Base-by-base conservation (phyloP, 1,140 invertebrate species). In the Penaeus japonicus region DNA sequence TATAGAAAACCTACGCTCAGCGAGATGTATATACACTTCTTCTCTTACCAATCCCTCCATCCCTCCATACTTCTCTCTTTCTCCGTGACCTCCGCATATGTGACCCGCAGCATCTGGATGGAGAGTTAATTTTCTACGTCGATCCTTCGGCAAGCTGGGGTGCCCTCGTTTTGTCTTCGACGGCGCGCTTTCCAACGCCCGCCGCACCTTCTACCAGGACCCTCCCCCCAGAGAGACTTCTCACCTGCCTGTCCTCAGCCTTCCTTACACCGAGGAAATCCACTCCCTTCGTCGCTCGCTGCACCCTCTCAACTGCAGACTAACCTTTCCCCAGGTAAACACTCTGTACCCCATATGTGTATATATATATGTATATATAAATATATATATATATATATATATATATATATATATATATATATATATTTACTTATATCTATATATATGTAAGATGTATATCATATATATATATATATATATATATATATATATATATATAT, bases 351-450 rank as follows among this genome's bases (percentile, higher is more conserved):
- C 59, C 17, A 65, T 65, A 4, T 17, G 17, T 24, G 3, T 65
- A 65, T 65, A 4, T 65, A 24, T 3, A 65, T 4, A 24, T 65
- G 27, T 65, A 24, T 65, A 65, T 65, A 65, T 65, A 65, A 4
- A 65, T 65, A 65, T 65, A 65, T 65, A 65, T 65, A 65, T 65
- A 65, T 65, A 65, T 65, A 65, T 65, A 65, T 65, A 65, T 65
- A 65, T 65, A 65, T 65, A 15, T 65, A 65, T 65, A 65, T 65
- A 65, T 65, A 65, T 65, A 65, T 65, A 65, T 65, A 65, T 65
- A 65, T 65, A 65, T 65, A 65, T 65, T n/a, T 65, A 65, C 27
- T n/a, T 65, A 17, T 65, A 15, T 65, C 22, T 3, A 15, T 65
- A 65, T 65, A 15, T 65, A 65, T 65, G 59, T 65, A 65, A 4